These are phyloP conservation scores for Drosophila acutilabella DNA, from an alignment of 2,888 invertebrate genomes.

Conservation along the genomic window DNA sequence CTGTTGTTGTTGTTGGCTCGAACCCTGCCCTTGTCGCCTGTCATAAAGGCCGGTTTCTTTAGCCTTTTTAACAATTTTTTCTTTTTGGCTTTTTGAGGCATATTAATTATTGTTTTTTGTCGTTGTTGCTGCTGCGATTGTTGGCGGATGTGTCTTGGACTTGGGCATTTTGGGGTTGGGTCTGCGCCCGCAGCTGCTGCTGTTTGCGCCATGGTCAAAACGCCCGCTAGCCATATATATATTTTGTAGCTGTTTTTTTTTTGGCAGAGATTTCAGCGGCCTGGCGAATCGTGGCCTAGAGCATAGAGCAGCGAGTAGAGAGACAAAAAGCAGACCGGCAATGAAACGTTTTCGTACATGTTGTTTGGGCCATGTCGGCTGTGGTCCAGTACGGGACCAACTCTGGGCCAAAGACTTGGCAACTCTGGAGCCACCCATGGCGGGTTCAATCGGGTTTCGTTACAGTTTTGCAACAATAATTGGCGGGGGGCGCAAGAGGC, in stretches of 20 bases:
- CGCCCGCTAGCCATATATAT: slow-evolving; percentile 73
- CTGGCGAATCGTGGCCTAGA: slow-evolving; percentile 64
- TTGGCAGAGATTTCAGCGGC: slow-evolving; percentile 68
- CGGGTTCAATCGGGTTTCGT: slow-evolving; percentile 80
- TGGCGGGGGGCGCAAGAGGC: background rate
- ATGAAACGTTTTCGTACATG: slow-evolving; percentile 78
- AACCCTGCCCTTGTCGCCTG: slow-evolving; percentile 79
- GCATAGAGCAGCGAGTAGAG: slow-evolving; percentile 36
- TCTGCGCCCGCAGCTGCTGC: slow-evolving; percentile 62
- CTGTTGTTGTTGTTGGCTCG: slow-evolving; percentile 42
- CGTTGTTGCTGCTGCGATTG: slow-evolving; percentile 51
- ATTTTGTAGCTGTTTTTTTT: slow-evolving; percentile 1
- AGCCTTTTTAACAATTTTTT: slow-evolving; percentile 42
- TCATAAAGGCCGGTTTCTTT: slow-evolving; percentile 71
- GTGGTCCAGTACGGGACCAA: slow-evolving; percentile 44
- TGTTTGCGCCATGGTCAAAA: slow-evolving; percentile 63
- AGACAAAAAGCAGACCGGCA: slow-evolving; percentile 73
- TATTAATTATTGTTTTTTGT: slow-evolving; percentile 83
- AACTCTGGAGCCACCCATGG: slow-evolving; percentile 72
- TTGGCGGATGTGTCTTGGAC: slow-evolving; percentile 65
- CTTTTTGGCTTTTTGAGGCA: slow-evolving; percentile 71
- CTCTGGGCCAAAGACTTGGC: slow-evolving; percentile 50
- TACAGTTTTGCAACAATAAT: slow-evolving; percentile 75
- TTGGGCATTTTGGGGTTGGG: slow-evolving; percentile 36
- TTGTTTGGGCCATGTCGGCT: slow-evolving; percentile 68